phyloP scores from a whole-genome alignment of 2,113 vertebrate species.

The Festucalex cinctus region DNA sequence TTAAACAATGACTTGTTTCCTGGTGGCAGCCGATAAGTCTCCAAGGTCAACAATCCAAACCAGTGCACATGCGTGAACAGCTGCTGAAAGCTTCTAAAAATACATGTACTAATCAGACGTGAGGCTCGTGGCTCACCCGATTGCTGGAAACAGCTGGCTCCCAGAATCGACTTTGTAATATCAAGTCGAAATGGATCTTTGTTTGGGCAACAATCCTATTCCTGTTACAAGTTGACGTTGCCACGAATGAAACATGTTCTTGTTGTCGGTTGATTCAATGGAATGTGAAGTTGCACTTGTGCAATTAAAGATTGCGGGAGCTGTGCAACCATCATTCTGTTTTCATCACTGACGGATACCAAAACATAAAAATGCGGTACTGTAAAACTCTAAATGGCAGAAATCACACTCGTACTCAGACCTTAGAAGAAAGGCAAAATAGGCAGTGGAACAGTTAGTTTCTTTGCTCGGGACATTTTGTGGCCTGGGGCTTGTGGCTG shows the following conservation, averaged over 20 bases:
- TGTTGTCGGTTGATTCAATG: neutral
- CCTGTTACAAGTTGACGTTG: neutral
- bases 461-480: no score
- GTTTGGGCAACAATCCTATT: neutral
- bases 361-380: no score
- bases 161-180: neutral
- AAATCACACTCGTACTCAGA: no score
- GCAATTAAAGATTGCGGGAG: no score
- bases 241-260: neutral
- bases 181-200: neutral
- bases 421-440: no score
- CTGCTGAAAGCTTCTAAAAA: slow-evolving; percentile 48
- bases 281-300: neutral
- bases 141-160: slow-evolving; percentile 19
- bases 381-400: no score
- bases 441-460: no score
- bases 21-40: slow-evolving; percentile 20
- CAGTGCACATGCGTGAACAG: slow-evolving; percentile 21
- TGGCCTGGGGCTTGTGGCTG: no score
- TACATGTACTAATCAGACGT: slow-evolving; percentile 28
- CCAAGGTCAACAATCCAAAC: neutral
- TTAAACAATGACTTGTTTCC: slow-evolving; percentile 22
- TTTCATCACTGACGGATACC: no score
- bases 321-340: no score
- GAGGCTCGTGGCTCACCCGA: neutral